These are phyloP conservation scores for Rotaria socialis DNA, from an alignment of 2,888 invertebrate genomes.

Conservation along the genomic window DNA sequence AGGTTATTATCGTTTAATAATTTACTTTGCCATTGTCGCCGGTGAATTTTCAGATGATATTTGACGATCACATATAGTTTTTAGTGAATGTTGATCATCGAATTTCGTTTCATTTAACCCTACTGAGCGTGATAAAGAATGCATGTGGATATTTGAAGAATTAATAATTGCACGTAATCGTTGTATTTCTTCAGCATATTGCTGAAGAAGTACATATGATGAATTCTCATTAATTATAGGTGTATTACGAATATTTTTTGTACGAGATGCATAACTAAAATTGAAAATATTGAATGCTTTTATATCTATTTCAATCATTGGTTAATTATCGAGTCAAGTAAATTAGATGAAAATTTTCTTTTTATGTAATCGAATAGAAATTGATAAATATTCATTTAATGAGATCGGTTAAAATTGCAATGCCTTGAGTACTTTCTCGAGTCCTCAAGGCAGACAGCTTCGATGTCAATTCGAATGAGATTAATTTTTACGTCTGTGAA, in stretches of 20 bases:
- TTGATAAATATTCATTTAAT: too few species aligned
- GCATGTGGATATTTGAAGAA: background rate
- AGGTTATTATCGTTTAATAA: background rate
- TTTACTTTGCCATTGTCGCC: background rate
- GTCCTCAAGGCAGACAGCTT: too few species aligned
- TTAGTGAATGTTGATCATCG: background rate
- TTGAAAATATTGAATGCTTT: background rate
- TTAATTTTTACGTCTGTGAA: too few species aligned
- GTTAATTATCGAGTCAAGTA: too few species aligned
- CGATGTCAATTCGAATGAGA: too few species aligned
- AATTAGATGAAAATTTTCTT: too few species aligned
- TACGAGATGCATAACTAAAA: conserved; percentile 20
- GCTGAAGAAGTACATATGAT: background rate
- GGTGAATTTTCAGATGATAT: background rate
- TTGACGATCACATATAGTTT: background rate
- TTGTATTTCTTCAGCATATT: conserved; percentile 28
- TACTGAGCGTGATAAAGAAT: background rate
- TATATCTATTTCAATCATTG: too few species aligned
- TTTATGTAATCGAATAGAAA: too few species aligned
- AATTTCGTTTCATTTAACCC: background rate
- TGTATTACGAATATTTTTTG: conserved; percentile 28
- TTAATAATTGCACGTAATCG: conserved; percentile 13
- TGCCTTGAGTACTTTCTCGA: too few species aligned
- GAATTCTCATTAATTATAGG: conserved; percentile 29
- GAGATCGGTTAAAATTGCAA: too few species aligned